phyloP scores from a whole-genome alignment of 2,797 vertebrate species.

The Mormyrus hasselquistii region DNA sequence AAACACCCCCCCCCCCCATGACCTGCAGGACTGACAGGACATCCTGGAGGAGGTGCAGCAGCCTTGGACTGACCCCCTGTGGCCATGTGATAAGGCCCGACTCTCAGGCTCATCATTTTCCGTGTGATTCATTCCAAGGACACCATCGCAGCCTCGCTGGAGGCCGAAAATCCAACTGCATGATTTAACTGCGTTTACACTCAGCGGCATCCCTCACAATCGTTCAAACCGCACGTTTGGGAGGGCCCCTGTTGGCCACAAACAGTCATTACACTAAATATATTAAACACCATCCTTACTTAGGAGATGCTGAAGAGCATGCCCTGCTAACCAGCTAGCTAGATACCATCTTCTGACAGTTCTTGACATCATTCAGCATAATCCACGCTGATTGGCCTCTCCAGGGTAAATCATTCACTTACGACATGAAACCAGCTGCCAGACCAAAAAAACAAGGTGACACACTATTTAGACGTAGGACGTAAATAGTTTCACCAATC shows the following conservation, averaged over 20 bases:
- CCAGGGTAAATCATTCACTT: neutral
- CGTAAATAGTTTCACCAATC: neutral
- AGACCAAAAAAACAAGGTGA: neutral
- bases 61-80: neutral
- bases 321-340: neutral
- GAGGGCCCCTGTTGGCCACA: neutral
- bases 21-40: slow-evolving; percentile 45
- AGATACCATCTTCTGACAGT: neutral
- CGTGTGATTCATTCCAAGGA: neutral
- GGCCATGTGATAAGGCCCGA: neutral
- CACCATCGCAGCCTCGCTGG: neutral
- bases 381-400: neutral
- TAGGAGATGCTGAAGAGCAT: neutral
- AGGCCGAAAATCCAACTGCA: neutral
- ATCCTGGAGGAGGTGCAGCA: slow-evolving; percentile 39
- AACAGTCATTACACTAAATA: neutral
- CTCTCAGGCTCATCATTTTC: neutral
- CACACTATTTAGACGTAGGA: neutral
- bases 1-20: neutral
- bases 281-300: neutral
- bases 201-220: neutral
- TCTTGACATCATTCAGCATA: neutral
- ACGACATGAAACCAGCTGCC: neutral
- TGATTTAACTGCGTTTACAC: neutral
- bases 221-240: neutral